phyloP scores from a whole-genome alignment of 2,888 invertebrate species.

The Oxycera nigricornis region DNA sequence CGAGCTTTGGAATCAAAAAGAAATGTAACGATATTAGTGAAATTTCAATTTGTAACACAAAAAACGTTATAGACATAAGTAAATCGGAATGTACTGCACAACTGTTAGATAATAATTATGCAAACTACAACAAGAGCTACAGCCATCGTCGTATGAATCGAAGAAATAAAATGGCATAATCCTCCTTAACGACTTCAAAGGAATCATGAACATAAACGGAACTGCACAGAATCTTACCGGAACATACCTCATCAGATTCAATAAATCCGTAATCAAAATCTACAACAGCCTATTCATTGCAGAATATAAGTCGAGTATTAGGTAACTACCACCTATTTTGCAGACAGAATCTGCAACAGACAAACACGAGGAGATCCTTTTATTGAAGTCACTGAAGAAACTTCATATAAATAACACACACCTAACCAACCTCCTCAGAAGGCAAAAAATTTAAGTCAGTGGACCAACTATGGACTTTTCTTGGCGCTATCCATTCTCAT shows the following conservation, averaged over 20 bases:
- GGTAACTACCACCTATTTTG: background rate
- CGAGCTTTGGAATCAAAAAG: background rate
- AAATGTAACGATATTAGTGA: background rate
- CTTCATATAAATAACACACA: no score
- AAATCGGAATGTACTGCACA: background rate
- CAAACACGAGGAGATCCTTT: background rate
- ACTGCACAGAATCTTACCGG: background rate
- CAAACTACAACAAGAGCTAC: background rate
- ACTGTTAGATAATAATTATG: background rate
- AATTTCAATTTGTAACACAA: background rate
- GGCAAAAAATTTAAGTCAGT: background rate
- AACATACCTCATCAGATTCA: background rate
- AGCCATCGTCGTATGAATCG: background rate
- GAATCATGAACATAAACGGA: background rate
- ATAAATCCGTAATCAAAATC: background rate
- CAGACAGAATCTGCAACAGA: background rate
- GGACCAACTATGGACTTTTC: background rate
- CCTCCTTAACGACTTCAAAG: background rate
- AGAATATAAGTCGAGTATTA: no score
- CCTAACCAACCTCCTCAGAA: background rate
- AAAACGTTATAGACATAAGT: background rate
- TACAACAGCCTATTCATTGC: background rate
- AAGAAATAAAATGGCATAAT: background rate
- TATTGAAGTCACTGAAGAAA: background rate
- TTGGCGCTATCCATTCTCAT: background rate